These are phyloP conservation scores for Capitulum mitella DNA, from an alignment of 2,888 invertebrate species.

Conservation along the genomic window DNA sequence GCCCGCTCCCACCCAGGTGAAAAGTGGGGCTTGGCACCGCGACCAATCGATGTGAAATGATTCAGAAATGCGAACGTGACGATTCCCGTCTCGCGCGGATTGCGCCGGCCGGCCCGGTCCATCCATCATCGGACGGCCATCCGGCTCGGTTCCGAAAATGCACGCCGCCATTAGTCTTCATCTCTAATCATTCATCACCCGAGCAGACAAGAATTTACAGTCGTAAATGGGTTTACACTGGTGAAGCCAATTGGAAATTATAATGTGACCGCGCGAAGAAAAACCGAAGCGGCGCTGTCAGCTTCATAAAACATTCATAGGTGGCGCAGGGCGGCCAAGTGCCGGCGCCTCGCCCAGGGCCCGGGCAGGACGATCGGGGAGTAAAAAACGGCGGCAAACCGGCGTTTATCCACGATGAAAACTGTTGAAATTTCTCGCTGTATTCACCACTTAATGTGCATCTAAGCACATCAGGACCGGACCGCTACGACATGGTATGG, in stretches of 20 bases:
- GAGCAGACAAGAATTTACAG: neutral
- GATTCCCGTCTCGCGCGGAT: neutral
- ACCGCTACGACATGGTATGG: too few relatives aligned
- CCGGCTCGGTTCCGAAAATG: too few relatives aligned
- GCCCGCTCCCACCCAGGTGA: neutral
- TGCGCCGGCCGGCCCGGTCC: neutral
- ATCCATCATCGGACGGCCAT: neutral
- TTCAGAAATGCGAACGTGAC: neutral
- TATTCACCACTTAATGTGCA: too few relatives aligned
- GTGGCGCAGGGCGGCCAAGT: too few relatives aligned
- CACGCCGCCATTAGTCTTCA: neutral
- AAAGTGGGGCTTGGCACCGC: neutral
- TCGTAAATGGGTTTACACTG: constrained; percentile 14
- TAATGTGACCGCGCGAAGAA: neutral
- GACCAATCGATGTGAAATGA: neutral
- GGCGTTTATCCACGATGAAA: too few relatives aligned
- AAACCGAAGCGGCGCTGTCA: neutral
- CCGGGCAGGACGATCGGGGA: too few relatives aligned
- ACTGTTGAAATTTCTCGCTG: too few relatives aligned
- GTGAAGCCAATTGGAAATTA: neutral
- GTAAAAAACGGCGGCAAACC: too few relatives aligned
- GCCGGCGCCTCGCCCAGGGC: too few relatives aligned
- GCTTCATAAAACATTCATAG: neutral
- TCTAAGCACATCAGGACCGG: too few relatives aligned
- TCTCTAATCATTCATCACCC: neutral